phyloP scores from a whole-genome alignment of 2,888 invertebrate species.

The Busseola fusca region DNA sequence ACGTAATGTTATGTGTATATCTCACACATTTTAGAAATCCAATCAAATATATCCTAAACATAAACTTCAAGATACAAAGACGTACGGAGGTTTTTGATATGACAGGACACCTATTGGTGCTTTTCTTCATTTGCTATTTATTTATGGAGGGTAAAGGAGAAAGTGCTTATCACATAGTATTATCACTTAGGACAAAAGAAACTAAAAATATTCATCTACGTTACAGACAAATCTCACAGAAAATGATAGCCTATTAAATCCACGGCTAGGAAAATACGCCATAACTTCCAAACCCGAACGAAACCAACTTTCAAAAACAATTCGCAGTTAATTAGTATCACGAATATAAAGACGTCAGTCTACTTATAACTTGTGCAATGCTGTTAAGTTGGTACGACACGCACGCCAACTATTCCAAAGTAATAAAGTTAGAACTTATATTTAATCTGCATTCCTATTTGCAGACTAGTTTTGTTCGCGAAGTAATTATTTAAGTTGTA shows the following conservation, averaged over 20 bases:
- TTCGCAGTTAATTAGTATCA: constrained; percentile 8
- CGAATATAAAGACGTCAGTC: constrained; percentile 39
- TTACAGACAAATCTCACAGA: background rate
- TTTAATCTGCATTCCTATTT: constrained; percentile 50
- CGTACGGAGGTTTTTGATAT: too few species aligned
- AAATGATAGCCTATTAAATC: background rate
- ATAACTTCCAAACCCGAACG: background rate
- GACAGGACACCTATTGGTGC: too few species aligned
- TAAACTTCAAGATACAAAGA: too few species aligned
- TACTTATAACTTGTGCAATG: constrained; percentile 33
- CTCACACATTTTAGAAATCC: too few species aligned
- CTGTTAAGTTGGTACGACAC: constrained; percentile 29
- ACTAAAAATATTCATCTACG: background rate
- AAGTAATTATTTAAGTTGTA: constrained; percentile 45
- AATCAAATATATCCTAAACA: too few species aligned
- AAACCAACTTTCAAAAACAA: constrained; percentile 32
- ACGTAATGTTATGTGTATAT: too few species aligned
- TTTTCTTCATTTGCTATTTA: background rate
- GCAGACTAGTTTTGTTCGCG: constrained; percentile 39
- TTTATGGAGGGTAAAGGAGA: background rate
- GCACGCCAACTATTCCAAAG: constrained; percentile 53
- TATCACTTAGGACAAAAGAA: background rate
- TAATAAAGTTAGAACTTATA: constrained; percentile 54
- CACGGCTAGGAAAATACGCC: background rate
- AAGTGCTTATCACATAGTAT: background rate